Base-by-base conservation (phyloP, 2,797 vertebrate genomes). In the Clarias fuscus region DNA sequence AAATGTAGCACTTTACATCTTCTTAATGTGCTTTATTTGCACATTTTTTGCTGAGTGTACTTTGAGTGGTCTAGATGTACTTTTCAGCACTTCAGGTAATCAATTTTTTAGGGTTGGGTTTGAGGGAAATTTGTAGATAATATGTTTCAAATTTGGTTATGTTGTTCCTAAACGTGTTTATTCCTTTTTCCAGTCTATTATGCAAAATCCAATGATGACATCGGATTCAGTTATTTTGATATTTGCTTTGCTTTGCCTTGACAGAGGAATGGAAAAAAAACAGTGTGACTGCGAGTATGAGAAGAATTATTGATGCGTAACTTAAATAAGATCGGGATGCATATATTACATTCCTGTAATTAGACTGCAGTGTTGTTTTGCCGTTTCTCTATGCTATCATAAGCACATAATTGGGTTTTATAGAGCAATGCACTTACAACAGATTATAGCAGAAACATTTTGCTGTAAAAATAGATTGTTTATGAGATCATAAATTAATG, bases 1-100 rank as follows among this genome's bases (percentile, higher is more conserved):
- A 86, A 78, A 83, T 62, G 81, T 78, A 83, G 67, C 53, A 68
- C 80, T 48, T 83, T 70, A 24, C 33, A 56, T 70, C 81, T 83
- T 86, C 53, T 13, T 24, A 77, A 86, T 61, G 48, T 67, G 27
- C 62, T 83, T 81, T 58, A 86, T 83, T 83, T 78, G 81, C 85
- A 83, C 24, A 67, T 82, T 59, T 86, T 86, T 83, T 83, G 80
- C 85, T 86, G 72, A 70, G 30, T 83, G 62, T 24, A 70, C 72
- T 59, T 30, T 83, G 65, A 83, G 48, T 67, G 40, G 81, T 59
- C 33, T 48, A 59, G 80, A 86, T 86, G 82, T 83, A 83, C 62
- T 59, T 83, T 43, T 70, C 33, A 24, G 27, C 33, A 22, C 71
- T 70, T 70, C 10, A 59, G 24, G 43, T 76, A 75, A 83, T 82